Evolutionary conservation across 2,888 invertebrate genomes (phyloP).

Genomic region (Tiliacea aurago): DNA sequence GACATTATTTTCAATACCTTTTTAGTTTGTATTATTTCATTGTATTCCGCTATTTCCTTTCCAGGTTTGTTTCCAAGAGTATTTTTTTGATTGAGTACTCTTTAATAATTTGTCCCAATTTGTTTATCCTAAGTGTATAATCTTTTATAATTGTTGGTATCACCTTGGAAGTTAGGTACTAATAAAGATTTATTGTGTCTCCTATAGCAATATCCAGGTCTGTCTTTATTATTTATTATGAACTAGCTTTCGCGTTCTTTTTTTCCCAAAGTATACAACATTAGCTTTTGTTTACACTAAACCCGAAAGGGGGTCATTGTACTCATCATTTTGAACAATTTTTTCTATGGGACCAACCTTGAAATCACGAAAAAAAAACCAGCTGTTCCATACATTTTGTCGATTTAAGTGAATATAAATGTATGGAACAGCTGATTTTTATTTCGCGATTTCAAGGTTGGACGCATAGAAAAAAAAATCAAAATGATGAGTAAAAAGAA

Average conservation of each 20-base stretch:
- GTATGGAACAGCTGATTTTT: no score
- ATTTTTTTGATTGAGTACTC: constrained; percentile 8
- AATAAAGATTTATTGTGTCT: constrained; percentile 19
- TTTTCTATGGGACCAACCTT: no score
- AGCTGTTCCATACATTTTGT: no score
- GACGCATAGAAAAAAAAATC: no score
- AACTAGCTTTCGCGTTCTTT: not conserved
- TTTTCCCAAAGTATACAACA: no score
- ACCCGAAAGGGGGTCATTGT: no score
- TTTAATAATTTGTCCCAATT: constrained; percentile 7
- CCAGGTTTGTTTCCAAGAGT: not conserved
- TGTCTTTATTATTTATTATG: not conserved
- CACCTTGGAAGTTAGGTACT: not conserved
- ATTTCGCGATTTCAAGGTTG: no score
- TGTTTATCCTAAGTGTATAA: not conserved
- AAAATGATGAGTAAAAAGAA: no score
- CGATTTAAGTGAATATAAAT: no score
- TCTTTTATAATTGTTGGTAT: constrained; percentile 11
- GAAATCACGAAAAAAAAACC: no score
- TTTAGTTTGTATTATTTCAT: not conserved
- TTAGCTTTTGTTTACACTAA: no score
- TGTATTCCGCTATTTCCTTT: not conserved
- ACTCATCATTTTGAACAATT: no score
- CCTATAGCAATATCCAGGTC: not conserved
- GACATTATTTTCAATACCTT: not conserved